phyloP scores from a whole-genome alignment of 2,797 vertebrate genomes.

The Simalia tracyae region DNA sequence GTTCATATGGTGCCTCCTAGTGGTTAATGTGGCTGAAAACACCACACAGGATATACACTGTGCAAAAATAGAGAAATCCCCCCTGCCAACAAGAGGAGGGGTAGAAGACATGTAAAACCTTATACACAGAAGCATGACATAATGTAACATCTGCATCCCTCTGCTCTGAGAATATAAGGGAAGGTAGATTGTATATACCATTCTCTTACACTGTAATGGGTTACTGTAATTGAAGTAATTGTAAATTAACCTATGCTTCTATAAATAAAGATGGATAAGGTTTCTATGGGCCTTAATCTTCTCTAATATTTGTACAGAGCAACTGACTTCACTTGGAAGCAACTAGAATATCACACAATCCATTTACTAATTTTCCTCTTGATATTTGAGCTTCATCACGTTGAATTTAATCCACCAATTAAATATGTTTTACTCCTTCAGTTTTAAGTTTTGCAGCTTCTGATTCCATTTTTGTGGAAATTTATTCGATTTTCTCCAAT shows the following conservation, averaged over 20 bases:
- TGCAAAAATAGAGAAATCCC: no score
- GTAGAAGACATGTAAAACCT: no score
- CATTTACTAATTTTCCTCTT: background rate
- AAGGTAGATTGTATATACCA: no score
- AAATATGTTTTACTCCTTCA: constrained; percentile 11
- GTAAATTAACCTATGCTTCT: no score
- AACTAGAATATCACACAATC: background rate
- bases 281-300: background rate
- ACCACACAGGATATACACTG: no score
- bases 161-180: no score
- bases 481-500: background rate
- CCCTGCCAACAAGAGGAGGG: no score
- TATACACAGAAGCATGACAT: no score
- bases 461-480: background rate
- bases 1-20: no score
- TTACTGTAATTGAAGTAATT: background rate
- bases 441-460: constrained; percentile 7
- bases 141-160: no score
- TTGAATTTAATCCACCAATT: constrained; percentile 10
- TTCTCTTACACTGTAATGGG: background rate
- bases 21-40: no score
- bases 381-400: background rate
- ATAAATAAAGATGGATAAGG: no score
- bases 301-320: background rate
- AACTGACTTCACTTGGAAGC: background rate